Percentiles rank a stretch among this genome's conserved stretches.
Evolutionary conservation across 2,113 vertebrate genomes (phyloP).

Genomic region (Rana temporaria): DNA sequence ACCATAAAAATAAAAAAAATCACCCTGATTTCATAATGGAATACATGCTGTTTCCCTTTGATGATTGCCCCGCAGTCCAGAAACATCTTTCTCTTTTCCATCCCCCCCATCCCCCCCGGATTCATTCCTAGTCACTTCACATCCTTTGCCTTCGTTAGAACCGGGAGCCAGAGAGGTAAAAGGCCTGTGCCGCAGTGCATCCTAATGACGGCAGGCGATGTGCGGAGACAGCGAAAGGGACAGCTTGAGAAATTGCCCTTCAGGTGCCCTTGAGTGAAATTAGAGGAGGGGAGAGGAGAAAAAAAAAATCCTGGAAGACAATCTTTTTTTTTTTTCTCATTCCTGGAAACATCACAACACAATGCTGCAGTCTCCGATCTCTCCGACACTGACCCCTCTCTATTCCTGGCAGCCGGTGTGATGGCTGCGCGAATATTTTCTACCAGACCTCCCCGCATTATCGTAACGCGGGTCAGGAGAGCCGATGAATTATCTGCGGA

Average conservation of each 20-base stretch:
- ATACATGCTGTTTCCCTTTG: no score
- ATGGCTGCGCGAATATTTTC: slow-evolving; percentile 4
- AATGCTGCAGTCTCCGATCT: slow-evolving; percentile 10
- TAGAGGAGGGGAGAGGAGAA: slow-evolving; percentile 17
- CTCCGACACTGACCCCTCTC: slow-evolving; percentile 16
- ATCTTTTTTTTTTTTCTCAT: slow-evolving; percentile 9
- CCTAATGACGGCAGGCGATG: slow-evolving; percentile 33
- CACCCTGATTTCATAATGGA: no score
- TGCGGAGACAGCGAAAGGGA: neutral
- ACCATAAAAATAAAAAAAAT: no score
- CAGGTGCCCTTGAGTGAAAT: slow-evolving; percentile 43
- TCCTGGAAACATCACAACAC: neutral
- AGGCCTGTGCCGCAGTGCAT: slow-evolving; percentile 14
- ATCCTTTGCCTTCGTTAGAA: slow-evolving; percentile 21
- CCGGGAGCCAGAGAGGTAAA: slow-evolving; percentile 18
- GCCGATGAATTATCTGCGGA: slow-evolving; percentile 26
- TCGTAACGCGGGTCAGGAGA: neutral
- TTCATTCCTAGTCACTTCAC: slow-evolving; percentile 31
- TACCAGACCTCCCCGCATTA: neutral
- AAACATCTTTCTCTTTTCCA: neutral
- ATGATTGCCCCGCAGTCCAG: neutral
- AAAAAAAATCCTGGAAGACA: slow-evolving; percentile 35
- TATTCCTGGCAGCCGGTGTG: neutral
- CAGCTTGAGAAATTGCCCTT: slow-evolving; percentile 40
- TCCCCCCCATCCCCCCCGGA: no score